These are phyloP conservation scores for Axinella damicornis DNA, from an alignment of 37 sponge, comb jelly and placozoan species.

Conservation along the genomic window DNA sequence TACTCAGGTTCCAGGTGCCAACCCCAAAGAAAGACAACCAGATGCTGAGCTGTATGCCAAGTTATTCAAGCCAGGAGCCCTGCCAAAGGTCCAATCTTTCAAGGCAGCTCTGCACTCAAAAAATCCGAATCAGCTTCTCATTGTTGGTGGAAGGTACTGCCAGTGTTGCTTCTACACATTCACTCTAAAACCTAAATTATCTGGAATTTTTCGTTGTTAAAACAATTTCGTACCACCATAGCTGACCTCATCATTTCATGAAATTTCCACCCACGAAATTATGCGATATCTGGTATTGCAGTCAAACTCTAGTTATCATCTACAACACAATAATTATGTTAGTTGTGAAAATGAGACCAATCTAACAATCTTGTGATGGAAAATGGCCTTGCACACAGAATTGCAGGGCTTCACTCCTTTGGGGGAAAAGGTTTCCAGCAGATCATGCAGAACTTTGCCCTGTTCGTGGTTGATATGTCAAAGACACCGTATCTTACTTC, in stretches of 20 bases:
- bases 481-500: background rate
- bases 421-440: background rate
- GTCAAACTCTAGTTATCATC: too few species aligned
- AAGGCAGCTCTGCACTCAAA: background rate
- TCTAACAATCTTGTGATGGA: too few species aligned
- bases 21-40: background rate
- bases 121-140: background rate
- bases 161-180: background rate
- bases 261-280: too few species aligned
- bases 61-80: background rate
- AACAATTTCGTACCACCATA: too few species aligned
- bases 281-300: too few species aligned
- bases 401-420: slow-evolving; percentile 20
- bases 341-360: too few species aligned
- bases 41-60: background rate
- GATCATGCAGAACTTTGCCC: background rate
- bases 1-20: background rate
- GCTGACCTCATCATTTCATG: too few species aligned
- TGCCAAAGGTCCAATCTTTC: slow-evolving; percentile 15
- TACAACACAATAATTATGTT: too few species aligned
- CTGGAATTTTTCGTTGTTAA: too few species aligned
- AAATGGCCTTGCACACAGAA: background rate
- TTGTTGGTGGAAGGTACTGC: slow-evolving; percentile 14
- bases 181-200: background rate
- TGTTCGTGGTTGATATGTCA: slow-evolving; percentile 12